Evolutionary conservation across 2,888 invertebrate species (phyloP), one percentile per base, ranked within the genome.

Genomic region (Lacanobia oleracea): DNA sequence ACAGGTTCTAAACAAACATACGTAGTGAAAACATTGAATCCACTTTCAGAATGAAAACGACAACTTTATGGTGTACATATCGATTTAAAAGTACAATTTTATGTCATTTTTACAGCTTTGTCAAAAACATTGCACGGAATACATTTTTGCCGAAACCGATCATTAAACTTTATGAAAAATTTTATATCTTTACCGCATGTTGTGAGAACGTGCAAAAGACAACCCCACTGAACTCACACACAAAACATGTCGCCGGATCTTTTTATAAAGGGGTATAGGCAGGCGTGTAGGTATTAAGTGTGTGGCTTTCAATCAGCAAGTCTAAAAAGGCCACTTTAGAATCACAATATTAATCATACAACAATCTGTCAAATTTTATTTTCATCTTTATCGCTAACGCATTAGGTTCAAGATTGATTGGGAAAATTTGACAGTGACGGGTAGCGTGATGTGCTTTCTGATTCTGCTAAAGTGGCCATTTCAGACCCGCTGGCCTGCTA

Each of bases 61-160:
- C 4, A 61, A 64, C 10, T 69, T 67, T 60, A 67, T 61, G 43
- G 10, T 48, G 9, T 56, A 48, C 48, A 18, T 48, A 67, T 70
- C 40, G 56, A 53, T 71, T 63, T 16, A 27, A 72, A 82, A 82
- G 50, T 21, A 64, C 8, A 40, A 12, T 54, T 78, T 78, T 78
- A 78, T 60, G 23, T 21, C 48, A 67, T 68, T 82, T 82, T 72
- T 78, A 79, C 27, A 59, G 59, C 65, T 48, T 72, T 63, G 51
- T 72, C 21, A 48, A 67, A 77, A 72, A 54, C 62, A 45, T 65
- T 78, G 45, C 79, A 66, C 62, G 79, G n/a, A 65, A 79, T 77
- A 53, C 51, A 43, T 63, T n/a, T 12, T 10, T 21, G 40, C 51
- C 23, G 40, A 54, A 63, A 64, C 10, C 14, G n/a, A 62, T 23